These are phyloP conservation scores for Mechanitis messenoides DNA, from an alignment of 2,888 invertebrate genomes.

Conservation along the genomic window DNA sequence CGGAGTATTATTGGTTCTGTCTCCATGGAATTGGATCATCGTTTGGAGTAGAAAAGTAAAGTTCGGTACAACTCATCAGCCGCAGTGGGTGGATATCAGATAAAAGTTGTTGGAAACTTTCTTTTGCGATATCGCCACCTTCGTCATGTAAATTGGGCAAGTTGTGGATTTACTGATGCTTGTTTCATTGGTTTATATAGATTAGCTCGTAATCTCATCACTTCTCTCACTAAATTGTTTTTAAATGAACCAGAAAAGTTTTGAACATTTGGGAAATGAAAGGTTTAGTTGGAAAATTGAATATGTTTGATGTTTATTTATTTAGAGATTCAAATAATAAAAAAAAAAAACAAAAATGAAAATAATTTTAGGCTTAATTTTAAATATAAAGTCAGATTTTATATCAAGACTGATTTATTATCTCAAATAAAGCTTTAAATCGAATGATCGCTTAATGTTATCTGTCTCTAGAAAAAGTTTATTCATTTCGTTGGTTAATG, in stretches of 20 bases:
- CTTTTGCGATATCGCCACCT: conserved; percentile 74
- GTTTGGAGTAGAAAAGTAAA: conserved; percentile 63
- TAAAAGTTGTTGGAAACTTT: conserved; percentile 71
- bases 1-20: conserved; percentile 13
- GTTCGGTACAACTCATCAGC: conserved; percentile 72
- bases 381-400: too few relatives aligned
- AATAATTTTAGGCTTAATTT: too few relatives aligned
- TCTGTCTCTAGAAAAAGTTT: conserved; percentile 25
- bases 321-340: not conserved
- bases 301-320: conserved; percentile 2
- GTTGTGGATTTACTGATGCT: conserved; percentile 61
- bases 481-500: conserved; percentile 38
- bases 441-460: conserved; percentile 25
- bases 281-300: conserved; percentile 9
- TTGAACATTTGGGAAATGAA: conserved; percentile 22
- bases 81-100: conserved; percentile 67
- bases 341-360: too few relatives aligned
- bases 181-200: conserved; percentile 66
- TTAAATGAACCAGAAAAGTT: conserved; percentile 38
- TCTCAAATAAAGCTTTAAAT: conserved; percentile 20
- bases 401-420: conserved; percentile 3
- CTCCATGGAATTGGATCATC: conserved; percentile 38
- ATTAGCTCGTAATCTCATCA: conserved; percentile 62
- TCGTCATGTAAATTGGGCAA: conserved; percentile 75
- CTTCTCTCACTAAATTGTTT: conserved; percentile 55